Base-by-base conservation (phyloP, 2,888 invertebrate genomes). In the Eristalinus sepulchralis region DNA sequence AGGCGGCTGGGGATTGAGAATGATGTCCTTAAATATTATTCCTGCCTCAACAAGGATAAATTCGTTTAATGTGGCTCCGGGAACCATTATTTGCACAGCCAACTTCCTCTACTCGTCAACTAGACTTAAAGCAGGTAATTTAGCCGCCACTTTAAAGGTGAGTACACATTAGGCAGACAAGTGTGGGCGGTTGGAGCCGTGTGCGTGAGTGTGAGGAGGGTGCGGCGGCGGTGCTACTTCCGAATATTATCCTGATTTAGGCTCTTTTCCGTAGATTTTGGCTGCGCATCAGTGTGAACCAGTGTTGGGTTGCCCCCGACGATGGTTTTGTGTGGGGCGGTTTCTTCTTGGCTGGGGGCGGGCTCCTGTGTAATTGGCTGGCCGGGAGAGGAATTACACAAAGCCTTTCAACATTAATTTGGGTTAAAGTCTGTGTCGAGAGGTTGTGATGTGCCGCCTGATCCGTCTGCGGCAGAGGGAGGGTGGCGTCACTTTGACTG, bases 41-140 rank as follows among this genome's bases (percentile, higher is more conserved):
- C 71, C 75, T 53, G 78, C 83, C 83, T 75, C 75, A 79, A 77
- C 71, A 71, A 34, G 86, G 83, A 83, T 83, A 86, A 86, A 86
- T 83, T 86, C 86, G 57, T 79, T 86, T 83, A 86, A 86, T 86
- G 71, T 71, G 75, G 79, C 66, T 75, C 57, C 70, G 73, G 83
- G 31, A 83, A 70, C 83, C 72, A 79, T 83, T 86, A 83, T 82
- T 86, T 86, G 86, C 86, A 83, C 70, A 86, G 64, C 57, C 66
- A 71, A 75, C 78, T 83, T 86, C 83, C 83, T 73, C 57, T 63
- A 83, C 73, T 86, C 83, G 75, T 86, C 86, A 81, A 83, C 78
- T 83, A 70, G 83, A 86, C 83, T 86, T 86, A 86, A 86, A 86
- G 86, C 83, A 83, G 73, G 83, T 79, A 86, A 86, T 79, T 82